A percentile compares a stretch with the other conserved stretches of the same genome.
Conservation (phyloP, 2,888 invertebrate species). For the Dicyrtomina minuta region DNA sequence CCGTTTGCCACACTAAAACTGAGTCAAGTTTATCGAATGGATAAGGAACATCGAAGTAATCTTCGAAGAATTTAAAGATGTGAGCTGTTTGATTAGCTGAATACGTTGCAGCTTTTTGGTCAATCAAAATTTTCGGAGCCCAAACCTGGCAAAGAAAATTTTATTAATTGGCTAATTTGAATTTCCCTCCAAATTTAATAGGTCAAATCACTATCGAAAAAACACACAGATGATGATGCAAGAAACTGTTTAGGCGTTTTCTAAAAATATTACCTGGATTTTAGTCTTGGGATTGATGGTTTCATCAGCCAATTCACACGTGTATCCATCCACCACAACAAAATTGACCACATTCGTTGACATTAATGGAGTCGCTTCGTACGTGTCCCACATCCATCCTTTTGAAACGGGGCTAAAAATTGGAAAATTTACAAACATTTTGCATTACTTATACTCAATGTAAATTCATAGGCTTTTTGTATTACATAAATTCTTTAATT, state of each 20-base stretch:
- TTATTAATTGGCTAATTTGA: neutral
- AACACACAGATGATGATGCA: no score
- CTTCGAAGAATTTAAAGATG: conserved; percentile 5
- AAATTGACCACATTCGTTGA: conserved; percentile 1
- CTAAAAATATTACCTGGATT: no score
- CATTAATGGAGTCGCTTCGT: conserved; percentile 6
- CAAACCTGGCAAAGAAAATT: neutral
- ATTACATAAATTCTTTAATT: neutral
- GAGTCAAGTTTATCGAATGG: conserved; percentile 13
- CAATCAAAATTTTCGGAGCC: conserved; percentile 11
- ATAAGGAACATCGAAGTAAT: conserved; percentile 18
- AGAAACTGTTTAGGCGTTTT: no score
- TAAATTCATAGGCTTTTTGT: neutral
- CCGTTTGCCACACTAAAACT: conserved; percentile 12
- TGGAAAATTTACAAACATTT: neutral
- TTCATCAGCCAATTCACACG: neutral
- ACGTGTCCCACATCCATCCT: conserved; percentile 16
- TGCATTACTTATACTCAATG: neutral
- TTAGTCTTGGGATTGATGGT: neutral
- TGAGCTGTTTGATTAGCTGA: neutral
- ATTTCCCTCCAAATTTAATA: no score
- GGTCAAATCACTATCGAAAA: no score
- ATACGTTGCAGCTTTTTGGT: conserved; percentile 5
- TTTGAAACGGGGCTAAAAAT: neutral
- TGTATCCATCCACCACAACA: conserved; percentile 18